These are phyloP conservation scores for Protodeltote pygarga DNA, from an alignment of 2,888 invertebrate genomes.

Conservation along the genomic window DNA sequence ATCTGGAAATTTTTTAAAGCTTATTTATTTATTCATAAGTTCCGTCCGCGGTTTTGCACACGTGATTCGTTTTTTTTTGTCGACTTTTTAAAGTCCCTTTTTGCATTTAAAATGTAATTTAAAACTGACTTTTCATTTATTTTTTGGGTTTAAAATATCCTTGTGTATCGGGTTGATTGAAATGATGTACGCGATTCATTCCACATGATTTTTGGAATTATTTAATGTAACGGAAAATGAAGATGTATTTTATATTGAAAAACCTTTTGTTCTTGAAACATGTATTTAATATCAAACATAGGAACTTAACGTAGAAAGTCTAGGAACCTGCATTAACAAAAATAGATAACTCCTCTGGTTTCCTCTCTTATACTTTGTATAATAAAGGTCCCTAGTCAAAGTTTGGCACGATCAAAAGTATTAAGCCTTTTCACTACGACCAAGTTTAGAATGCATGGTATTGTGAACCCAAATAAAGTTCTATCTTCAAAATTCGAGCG, in stretches of 20 bases:
- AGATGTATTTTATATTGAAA: too few relatives aligned
- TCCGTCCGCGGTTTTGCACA: conserved; percentile 22
- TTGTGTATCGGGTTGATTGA: background rate
- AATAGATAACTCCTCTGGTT: too few relatives aligned
- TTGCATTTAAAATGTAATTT: conserved; percentile 32
- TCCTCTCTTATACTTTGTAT: too few relatives aligned
- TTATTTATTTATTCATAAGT: conserved; percentile 48
- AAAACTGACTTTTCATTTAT: conserved; percentile 18
- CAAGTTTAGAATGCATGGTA: conserved; percentile 4
- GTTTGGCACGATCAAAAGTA: conserved; percentile 1
- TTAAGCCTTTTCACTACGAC: background rate
- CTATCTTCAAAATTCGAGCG: conserved; percentile 14
- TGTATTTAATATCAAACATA: too few relatives aligned
- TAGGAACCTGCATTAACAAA: too few relatives aligned
- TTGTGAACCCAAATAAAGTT: conserved; percentile 24
- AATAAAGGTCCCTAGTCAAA: too few relatives aligned
- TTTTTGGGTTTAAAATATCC: background rate
- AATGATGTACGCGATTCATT: background rate
- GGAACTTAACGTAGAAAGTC: too few relatives aligned
- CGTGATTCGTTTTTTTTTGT: conserved; percentile 26
- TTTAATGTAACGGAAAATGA: too few relatives aligned
- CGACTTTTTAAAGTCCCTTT: conserved; percentile 1
- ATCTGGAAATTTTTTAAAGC: conserved; percentile 39
- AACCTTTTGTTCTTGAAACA: too few relatives aligned
- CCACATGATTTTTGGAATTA: too few relatives aligned